These are phyloP conservation scores for Fukomys damarensis DNA, from an alignment of 2,113 vertebrate genomes.

Conservation along the genomic window DNA sequence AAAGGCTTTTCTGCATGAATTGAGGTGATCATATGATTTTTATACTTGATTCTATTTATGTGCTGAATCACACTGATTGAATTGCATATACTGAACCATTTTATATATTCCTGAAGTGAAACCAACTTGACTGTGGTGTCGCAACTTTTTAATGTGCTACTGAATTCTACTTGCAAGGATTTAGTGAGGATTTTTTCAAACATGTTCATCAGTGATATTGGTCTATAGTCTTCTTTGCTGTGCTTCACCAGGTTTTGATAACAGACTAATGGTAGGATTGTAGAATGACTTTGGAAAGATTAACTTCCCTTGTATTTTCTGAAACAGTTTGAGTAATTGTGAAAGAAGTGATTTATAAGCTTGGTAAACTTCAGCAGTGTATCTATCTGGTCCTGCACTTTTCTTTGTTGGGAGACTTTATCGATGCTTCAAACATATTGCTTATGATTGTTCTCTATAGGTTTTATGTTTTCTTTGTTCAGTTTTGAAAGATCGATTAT, in stretches of 20 bases:
- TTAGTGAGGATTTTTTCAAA: not conserved
- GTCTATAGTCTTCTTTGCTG: not conserved
- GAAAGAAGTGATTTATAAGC: not conserved
- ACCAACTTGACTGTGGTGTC: not conserved
- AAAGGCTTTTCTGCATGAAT: not conserved
- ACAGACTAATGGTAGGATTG: not conserved
- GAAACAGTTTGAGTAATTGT: not conserved
- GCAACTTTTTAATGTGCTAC: not conserved
- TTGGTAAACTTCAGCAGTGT: not conserved
- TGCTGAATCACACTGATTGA: not conserved
- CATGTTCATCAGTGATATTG: not conserved
- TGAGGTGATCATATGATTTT: not conserved
- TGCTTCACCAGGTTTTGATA: not conserved
- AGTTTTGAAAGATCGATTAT: not conserved
- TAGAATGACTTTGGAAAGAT: not conserved
- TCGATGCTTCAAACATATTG: not conserved
- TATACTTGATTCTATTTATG: not conserved
- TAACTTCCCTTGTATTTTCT: not conserved
- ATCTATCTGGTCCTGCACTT: not conserved
- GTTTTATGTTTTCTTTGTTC: not conserved
- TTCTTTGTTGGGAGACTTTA: not conserved
- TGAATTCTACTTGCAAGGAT: not conserved
- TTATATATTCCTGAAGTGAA: not conserved
- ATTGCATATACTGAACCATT: not conserved
- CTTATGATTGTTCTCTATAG: not conserved